phyloP scores from a whole-genome alignment of 1,140 invertebrate species.

The Drosophila takahashii region DNA sequence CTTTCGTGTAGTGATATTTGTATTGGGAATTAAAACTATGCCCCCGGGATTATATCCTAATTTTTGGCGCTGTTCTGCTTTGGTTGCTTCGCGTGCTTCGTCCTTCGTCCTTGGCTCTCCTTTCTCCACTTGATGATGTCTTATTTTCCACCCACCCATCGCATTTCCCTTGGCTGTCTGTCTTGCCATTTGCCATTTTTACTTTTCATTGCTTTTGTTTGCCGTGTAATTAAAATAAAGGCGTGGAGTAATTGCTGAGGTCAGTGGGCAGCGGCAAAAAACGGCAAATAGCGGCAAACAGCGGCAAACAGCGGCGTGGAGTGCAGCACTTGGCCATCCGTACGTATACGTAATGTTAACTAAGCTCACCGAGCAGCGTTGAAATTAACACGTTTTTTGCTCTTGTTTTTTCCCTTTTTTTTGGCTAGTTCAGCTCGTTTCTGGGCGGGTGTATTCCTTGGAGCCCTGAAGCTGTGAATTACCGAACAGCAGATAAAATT shows the following conservation, averaged over 20 bases:
- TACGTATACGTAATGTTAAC: conserved; percentile 71
- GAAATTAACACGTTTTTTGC: conserved; percentile 74
- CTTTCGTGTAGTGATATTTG: conserved; percentile 83
- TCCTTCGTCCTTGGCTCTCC: background rate
- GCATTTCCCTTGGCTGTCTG: conserved; percentile 32
- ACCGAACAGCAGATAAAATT: conserved; percentile 82
- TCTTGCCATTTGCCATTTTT: conserved; percentile 55
- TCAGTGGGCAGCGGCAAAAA: conserved; percentile 54
- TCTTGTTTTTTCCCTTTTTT: conserved; percentile 16
- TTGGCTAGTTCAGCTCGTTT: conserved; percentile 37
- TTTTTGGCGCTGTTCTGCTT: conserved; percentile 61
- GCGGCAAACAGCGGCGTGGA: conserved; percentile 13
- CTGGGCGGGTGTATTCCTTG: conserved; percentile 61
- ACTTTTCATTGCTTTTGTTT: conserved; percentile 82
- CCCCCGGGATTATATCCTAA: conserved; percentile 81
- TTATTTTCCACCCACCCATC: background rate
- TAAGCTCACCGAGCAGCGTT: conserved; percentile 62
- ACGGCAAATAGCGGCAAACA: conserved; percentile 10
- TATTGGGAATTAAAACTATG: conserved; percentile 84
- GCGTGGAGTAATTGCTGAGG: conserved; percentile 83
- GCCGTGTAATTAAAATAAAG: conserved; percentile 82
- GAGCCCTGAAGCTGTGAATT: conserved; percentile 68
- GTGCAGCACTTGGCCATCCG: conserved; percentile 23
- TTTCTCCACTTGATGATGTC: conserved; percentile 19
- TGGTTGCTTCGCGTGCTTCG: conserved; percentile 10